Base-by-base conservation (phyloP, 2,797 vertebrate genomes). In the Malacoctenus gilli region DNA sequence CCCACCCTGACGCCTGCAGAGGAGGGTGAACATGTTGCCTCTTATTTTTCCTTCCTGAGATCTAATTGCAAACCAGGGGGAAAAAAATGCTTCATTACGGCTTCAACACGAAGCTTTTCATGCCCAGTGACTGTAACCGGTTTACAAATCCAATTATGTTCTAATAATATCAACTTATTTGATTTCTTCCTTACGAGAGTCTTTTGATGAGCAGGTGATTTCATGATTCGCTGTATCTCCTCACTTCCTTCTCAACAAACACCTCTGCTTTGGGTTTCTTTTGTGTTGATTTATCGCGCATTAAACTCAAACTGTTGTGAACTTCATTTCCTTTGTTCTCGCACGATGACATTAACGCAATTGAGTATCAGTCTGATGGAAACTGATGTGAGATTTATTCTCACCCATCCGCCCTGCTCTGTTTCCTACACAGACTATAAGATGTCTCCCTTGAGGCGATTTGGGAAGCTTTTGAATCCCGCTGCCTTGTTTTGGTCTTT, bases 401-500 rank as follows among this genome's bases (percentile, higher is more conserved):
- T 30, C 16, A 21, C 61, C 30, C 39, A 62, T 65, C 36, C 25
- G 16, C 41, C 43, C 49, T 13, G 18, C 42, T 58, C 57, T 53
- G 41, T 70, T 65, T 63, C 35, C 30, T 54, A 46, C 39, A 42
- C 2, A 37, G 28, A 53, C 50, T 77, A 20, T 66, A 77, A 52
- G 25, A 72, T 41, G 40, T 63, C 36, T 61, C 57, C 68, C 65
- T 43, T 13, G 21, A 67, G 62, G 62, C 72, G 51, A 46, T 53
- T 49, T 72, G 8, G 44, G 43, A 65, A 57, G 69, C 49, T 51
- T 71, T 59, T 65, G 8, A 65, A 51, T 65, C 49, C 37, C 22
- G 18, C 50, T 42, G 44, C 55, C 53, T 62, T 2, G 1, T 28
- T 28, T 31, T 42, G 46, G 43, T 39, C 32, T 20, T 12, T 20